phyloP scores from a whole-genome alignment of 2,797 vertebrate genomes.

The Protonibea diacanthus region DNA sequence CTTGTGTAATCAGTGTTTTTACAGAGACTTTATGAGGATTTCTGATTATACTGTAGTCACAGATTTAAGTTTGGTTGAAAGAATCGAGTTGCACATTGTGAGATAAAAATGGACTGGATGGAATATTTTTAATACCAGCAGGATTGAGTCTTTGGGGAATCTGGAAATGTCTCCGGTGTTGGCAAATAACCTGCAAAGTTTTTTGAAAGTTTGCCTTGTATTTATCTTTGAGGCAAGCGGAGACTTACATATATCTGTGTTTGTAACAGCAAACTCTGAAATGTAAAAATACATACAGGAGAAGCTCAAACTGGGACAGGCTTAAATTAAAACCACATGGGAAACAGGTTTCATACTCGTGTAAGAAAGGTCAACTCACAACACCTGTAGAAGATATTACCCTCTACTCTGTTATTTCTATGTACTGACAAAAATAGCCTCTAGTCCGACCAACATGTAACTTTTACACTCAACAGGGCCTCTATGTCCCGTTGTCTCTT shows the following conservation, averaged over 20 bases:
- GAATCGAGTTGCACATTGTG: not conserved
- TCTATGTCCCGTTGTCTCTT: slow-evolving; percentile 18
- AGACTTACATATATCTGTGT: slow-evolving; percentile 4
- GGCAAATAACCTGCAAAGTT: slow-evolving; percentile 16
- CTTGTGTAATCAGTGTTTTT: slow-evolving; percentile 19
- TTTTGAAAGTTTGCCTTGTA: not conserved
- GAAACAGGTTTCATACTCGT: slow-evolving; percentile 13
- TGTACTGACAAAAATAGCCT: not conserved
- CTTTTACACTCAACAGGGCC: slow-evolving; percentile 16
- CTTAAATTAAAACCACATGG: slow-evolving; percentile 41
- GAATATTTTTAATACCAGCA: slow-evolving; percentile 19
- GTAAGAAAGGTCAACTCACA: slow-evolving; percentile 36
- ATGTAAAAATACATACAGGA: slow-evolving; percentile 2
- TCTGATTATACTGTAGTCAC: not conserved
- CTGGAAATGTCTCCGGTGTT: slow-evolving; percentile 19
- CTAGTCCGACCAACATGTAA: slow-evolving; percentile 3
- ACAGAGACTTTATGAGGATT: not conserved
- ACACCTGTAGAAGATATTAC: slow-evolving; percentile 38
- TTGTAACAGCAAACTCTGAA: slow-evolving; percentile 6
- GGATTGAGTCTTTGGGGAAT: not conserved
- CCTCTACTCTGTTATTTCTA: not conserved
- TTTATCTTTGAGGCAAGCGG: slow-evolving; percentile 21
- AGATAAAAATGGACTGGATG: not conserved
- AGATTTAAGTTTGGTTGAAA: not conserved
- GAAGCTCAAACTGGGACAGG: slow-evolving; percentile 18